phyloP scores from a whole-genome alignment of 2,113 vertebrate species.

The Pelecanus crispus region DNA sequence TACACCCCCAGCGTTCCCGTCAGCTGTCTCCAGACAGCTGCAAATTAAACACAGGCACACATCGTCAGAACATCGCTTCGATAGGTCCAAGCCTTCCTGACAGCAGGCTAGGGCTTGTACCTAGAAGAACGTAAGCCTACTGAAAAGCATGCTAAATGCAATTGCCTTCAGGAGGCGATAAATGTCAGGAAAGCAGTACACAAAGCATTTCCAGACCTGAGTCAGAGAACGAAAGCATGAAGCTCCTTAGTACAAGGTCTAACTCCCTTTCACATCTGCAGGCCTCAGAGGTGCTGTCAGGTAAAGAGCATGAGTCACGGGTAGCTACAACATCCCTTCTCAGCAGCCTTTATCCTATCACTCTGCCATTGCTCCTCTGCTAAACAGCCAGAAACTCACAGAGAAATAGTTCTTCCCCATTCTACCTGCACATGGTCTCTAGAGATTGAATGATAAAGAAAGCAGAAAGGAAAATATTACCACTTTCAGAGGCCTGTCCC shows the following conservation, averaged over 20 bases:
- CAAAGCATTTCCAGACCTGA: not conserved
- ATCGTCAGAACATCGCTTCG: not conserved
- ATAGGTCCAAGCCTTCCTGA: not conserved
- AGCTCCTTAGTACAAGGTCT: not conserved
- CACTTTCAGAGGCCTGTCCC: not conserved
- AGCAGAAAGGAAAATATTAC: not conserved
- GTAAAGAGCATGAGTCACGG: not conserved
- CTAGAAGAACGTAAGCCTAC: not conserved
- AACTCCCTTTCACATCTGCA: not conserved
- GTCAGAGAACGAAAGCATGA: not conserved
- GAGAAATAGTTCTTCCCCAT: not conserved
- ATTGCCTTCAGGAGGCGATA: not conserved
- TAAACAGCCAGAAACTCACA: not conserved
- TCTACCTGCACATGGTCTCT: not conserved
- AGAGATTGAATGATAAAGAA: not conserved
- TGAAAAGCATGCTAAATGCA: not conserved
- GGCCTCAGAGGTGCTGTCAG: not conserved
- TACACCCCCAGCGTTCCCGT: not conserved
- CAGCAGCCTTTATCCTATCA: not conserved
- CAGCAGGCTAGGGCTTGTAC: not conserved
- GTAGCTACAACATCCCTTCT: not conserved
- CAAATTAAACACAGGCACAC: not conserved
- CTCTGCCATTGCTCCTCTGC: not conserved
- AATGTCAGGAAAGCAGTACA: not conserved
- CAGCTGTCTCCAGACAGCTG: not conserved